Evolutionary conservation across 2,888 invertebrate species (phyloP).

Genomic region (Heliconius erato): DNA sequence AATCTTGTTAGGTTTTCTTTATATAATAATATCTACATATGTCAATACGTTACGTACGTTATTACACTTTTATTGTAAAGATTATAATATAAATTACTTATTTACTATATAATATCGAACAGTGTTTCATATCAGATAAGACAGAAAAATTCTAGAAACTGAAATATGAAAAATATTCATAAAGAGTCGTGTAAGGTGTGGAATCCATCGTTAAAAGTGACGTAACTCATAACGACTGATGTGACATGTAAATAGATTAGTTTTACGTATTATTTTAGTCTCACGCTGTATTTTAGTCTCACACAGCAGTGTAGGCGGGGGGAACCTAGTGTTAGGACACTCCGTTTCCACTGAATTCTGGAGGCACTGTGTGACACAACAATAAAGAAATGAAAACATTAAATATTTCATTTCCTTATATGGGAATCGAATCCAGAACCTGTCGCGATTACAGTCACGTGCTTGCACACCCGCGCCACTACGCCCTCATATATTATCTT

Average conservation of each 20-base stretch:
- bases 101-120: not conserved
- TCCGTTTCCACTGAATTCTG: too few species aligned
- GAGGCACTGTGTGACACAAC: too few species aligned
- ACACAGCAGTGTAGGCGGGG: too few species aligned
- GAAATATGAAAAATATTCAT: not conserved
- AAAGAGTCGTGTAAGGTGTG: constrained; percentile 10
- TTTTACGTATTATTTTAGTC: not conserved
- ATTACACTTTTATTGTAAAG: not conserved
- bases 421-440: too few species aligned
- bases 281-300: too few species aligned
- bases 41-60: not conserved
- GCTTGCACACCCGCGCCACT: too few species aligned
- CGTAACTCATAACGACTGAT: not conserved
- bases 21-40: not conserved
- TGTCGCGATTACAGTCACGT: too few species aligned
- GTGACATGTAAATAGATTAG: constrained; percentile 30
- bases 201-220: constrained; percentile 2
- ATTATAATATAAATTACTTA: constrained; percentile 12
- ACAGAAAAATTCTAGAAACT: not conserved
- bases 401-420: too few species aligned
- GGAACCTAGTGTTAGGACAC: too few species aligned
- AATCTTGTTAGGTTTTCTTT: not conserved
- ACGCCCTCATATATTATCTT: constrained; percentile 4
- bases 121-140: not conserved
- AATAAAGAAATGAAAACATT: too few species aligned